Percentiles rank a stretch among this genome's conserved stretches.
phyloP scores from a whole-genome alignment of 1,140 invertebrate genomes.

The Drosophila ogumai region DNA sequence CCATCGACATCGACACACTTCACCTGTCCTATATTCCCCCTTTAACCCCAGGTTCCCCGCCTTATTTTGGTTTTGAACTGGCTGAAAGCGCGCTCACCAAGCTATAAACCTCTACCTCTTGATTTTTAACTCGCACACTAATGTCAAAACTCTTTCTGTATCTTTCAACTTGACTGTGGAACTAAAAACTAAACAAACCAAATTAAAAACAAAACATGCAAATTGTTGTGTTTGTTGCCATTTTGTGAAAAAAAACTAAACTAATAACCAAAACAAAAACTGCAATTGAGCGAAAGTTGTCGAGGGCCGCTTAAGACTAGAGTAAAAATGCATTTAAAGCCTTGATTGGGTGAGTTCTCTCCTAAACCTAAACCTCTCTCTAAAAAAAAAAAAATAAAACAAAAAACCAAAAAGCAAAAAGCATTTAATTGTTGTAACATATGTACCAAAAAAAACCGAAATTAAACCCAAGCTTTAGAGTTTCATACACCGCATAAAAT shows the following conservation, averaged over 20 bases:
- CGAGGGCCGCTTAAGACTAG: constrained; percentile 77
- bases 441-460: constrained; percentile 39
- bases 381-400: too few relatives aligned
- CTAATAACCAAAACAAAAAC: constrained; percentile 55
- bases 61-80: constrained; percentile 29
- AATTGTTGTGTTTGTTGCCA: constrained; percentile 54
- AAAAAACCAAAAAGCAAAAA: constrained; percentile 32
- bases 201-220: constrained; percentile 39
- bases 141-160: constrained; percentile 82
- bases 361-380: constrained; percentile 19
- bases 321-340: constrained; percentile 75
- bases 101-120: constrained; percentile 30
- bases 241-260: constrained; percentile 43
- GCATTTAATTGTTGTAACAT: constrained; percentile 65
- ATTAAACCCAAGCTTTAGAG: constrained; percentile 53
- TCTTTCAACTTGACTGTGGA: constrained; percentile 79
- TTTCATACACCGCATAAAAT: constrained; percentile 40
- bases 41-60: constrained; percentile 2
- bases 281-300: constrained; percentile 78
- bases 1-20: constrained; percentile 10
- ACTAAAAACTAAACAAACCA: constrained; percentile 9
- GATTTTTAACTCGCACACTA: constrained; percentile 68
- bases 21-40: constrained; percentile 10
- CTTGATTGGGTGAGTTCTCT: constrained; percentile 79
- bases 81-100: constrained; percentile 27